These are phyloP conservation scores for Andrena haemorrhoa DNA, from an alignment of 2,888 invertebrate genomes.

Conservation along the genomic window DNA sequence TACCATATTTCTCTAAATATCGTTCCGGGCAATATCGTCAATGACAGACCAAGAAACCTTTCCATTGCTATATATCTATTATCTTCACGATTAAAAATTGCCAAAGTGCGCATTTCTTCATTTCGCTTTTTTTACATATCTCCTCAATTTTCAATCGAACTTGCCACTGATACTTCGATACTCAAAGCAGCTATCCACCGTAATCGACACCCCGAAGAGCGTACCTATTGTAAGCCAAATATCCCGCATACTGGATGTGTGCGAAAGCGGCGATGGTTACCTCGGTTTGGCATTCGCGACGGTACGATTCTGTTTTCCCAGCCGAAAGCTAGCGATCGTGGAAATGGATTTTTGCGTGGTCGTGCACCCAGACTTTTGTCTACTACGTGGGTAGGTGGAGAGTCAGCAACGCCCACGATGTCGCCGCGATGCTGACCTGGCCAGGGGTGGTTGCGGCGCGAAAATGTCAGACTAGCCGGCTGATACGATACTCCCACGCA, in stretches of 20 bases:
- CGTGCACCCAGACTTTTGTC: conserved; percentile 71
- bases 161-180: neutral
- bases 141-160: neutral
- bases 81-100: too few relatives aligned
- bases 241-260: neutral
- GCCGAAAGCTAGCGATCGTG: conserved; percentile 64
- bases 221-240: neutral
- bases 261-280: conserved; percentile 31
- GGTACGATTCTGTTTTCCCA: conserved; percentile 74
- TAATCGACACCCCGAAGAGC: conserved; percentile 24
- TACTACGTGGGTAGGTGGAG: conserved; percentile 71
- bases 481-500: conserved; percentile 78
- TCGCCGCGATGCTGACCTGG: conserved; percentile 74
- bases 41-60: too few relatives aligned
- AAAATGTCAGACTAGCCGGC: conserved; percentile 77
- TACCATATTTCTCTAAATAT: too few relatives aligned
- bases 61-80: too few relatives aligned
- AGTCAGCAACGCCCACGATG: conserved; percentile 80
- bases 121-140: neutral
- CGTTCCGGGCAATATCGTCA: too few relatives aligned
- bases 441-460: conserved; percentile 68
- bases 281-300: conserved; percentile 43
- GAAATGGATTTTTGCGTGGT: conserved; percentile 80
- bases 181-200: conserved; percentile 23
- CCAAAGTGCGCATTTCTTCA: too few relatives aligned